Evolutionary conservation across 2,797 vertebrate genomes (phyloP), one percentile per base, ranked within the genome.

Genomic region (Rousettus madagascariensis): DNA sequence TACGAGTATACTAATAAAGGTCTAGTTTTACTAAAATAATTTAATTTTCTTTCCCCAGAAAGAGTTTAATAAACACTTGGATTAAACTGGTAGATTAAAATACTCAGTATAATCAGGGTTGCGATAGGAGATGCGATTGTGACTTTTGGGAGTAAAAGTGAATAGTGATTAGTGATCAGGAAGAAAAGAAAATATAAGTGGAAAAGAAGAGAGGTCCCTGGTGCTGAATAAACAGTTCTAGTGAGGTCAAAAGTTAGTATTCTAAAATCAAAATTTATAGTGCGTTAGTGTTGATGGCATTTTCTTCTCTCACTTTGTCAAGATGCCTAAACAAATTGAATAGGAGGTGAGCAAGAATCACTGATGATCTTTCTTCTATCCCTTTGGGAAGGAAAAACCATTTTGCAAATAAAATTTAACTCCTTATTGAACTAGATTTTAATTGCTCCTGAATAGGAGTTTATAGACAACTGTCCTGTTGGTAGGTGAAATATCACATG

Each of bases 11-110:
- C 97, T 97, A 97, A 97, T 96, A 97, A 97, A 97, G 71, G 57
- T 96, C 91, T 94, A 96, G 72, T 94, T 98, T 97, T 96, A 80
- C 66, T 92, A 96, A 98, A 97, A 98, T 97, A 96, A 98, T 98
- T 97, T 97, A 95, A 97, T 98, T 97, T 97, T 95, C 80, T 95
- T 77, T 91, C 46, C 95, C 93, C 61, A 95, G 95, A 93, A 97
- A 98, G 95, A 97, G 49, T 82, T 96, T 96, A 96, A 96, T 96
- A 98, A 97, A 96, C 83, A 96, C 96, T 96, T 96, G 75, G 43
- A 97, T 98, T 97, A 96, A 97, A 97, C 78, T 59, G 66, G 79
- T 94, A 94, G 86, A 93, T 94, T 95, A 96, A 95, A 97, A 86
- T 96, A 94, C 38, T 97, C 90, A 51, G 3, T 87, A 55, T 94